Base-by-base conservation (phyloP, 2,797 vertebrate genomes). In the Nyctalus aviator region DNA sequence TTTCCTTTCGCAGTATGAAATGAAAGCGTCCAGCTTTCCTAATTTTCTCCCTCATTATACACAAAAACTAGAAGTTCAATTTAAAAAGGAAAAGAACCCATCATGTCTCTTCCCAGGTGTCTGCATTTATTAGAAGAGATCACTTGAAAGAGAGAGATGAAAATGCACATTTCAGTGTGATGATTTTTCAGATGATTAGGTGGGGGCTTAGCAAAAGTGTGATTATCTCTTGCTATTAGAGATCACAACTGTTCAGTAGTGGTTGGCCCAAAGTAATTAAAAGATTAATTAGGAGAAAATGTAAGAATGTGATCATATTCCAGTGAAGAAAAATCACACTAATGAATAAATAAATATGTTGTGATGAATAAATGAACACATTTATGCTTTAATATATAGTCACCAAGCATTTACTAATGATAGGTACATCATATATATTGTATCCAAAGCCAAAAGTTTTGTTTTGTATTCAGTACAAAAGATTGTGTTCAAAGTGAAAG, bases 21-120 rank as follows among this genome's bases (percentile, higher is more conserved):
- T 37, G 13, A 64, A 94, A 30, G 41, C 35, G 79, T 69, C 41
- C 35, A 75, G n/a, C n/a, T 79, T 81, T 57, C 25, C 68, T 92
- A 64, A 94, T 91, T 96, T 95, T 94, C 76, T 92, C 57, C 27
- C 79, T 93, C 62, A 77, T 93, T 81, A 55, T 68, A 86, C 88
- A 93, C 66, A 94, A 64, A 88, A 94, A 62, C 44, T 75, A 91
- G 72, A 66, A 84, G 44, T 25, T 88, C 66, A 95, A 30, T 91
- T 81, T 87, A 62, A 53, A 90, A 86, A 64, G 32, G 48, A 37
- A 73, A 94, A 92, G 20, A 86, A 87, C 17, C 13, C 75, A 81
- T 73, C 17, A 59, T 55, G 12, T 64, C 10, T 83, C 79, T 84
- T 92, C 68, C 32, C 25, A 92, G 53, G 68, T 95, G 11, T 76